Conservation (phyloP, 2,888 invertebrate species). For the Campoplex nolae region DNA sequence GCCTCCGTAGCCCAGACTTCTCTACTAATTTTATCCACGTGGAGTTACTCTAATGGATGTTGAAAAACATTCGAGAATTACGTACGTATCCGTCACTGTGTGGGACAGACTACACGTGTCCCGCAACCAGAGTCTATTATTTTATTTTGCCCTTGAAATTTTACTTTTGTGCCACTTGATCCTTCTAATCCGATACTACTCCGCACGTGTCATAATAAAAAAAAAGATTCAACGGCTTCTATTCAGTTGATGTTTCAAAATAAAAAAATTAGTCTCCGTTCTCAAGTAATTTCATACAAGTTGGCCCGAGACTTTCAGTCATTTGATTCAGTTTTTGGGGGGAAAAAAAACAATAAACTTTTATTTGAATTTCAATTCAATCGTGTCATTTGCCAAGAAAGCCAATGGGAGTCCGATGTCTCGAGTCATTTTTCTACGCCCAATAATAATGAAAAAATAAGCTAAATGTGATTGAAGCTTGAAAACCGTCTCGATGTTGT, state of each 20-base stretch:
- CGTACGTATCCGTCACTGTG: constrained; percentile 22
- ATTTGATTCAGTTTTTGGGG: background rate
- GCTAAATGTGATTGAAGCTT: background rate
- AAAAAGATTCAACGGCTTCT: background rate
- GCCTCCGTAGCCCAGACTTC: constrained; percentile 41
- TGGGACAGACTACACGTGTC: constrained; percentile 40
- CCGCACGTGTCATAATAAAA: background rate
- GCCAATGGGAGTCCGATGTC: no score
- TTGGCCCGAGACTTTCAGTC: background rate
- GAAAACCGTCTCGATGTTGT: background rate
- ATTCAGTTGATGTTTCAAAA: background rate
- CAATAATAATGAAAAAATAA: background rate
- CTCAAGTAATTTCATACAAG: background rate
- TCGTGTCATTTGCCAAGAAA: background rate
- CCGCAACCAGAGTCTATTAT: background rate
- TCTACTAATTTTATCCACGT: constrained; percentile 21
- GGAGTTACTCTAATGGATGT: constrained; percentile 17
- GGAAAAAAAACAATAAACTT: background rate
- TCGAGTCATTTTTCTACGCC: no score
- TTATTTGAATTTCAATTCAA: background rate
- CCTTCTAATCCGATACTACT: background rate
- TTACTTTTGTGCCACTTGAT: background rate
- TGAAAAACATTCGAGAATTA: constrained; percentile 44
- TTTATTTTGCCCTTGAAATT: constrained; percentile 25
- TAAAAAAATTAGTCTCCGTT: background rate